These are phyloP conservation scores for Phoeniculus purpureus DNA, from an alignment of 2,797 vertebrate species.

Conservation along the genomic window DNA sequence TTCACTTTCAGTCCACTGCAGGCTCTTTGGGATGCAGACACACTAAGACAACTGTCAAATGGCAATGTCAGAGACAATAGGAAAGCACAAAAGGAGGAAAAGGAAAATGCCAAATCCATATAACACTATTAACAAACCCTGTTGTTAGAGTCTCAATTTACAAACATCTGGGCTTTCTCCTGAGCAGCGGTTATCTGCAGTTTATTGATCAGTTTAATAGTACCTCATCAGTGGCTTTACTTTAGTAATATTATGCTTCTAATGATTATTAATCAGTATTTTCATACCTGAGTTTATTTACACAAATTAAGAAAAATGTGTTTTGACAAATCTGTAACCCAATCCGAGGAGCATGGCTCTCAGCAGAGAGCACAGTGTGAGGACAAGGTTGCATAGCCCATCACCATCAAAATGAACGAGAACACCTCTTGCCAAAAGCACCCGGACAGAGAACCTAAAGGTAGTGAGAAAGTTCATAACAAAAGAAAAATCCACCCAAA, in stretches of 20 bases:
- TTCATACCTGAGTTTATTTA: background rate
- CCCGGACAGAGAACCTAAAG: too few species aligned
- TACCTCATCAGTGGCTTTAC: background rate
- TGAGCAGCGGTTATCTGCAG: background rate
- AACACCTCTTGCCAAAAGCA: too few species aligned
- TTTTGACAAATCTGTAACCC: too few species aligned
- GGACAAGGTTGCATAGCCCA: too few species aligned
- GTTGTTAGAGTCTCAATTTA: background rate
- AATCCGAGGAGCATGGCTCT: too few species aligned
- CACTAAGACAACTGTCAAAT: background rate
- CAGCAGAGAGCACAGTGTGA: too few species aligned
- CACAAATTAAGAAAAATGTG: background rate
- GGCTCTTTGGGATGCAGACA: background rate
- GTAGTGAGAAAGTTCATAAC: too few species aligned
- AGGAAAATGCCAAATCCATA: background rate
- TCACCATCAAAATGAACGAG: too few species aligned
- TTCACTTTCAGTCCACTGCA: background rate
- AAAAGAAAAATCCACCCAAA: too few species aligned
- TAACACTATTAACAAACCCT: background rate
- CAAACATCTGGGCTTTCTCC: background rate
- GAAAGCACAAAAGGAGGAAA: background rate
- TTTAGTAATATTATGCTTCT: background rate
- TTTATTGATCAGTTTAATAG: background rate
- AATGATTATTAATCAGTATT: background rate
- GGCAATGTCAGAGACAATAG: background rate